phyloP scores from a whole-genome alignment of 2,113 vertebrate species.

The Crotalus tigris region DNA sequence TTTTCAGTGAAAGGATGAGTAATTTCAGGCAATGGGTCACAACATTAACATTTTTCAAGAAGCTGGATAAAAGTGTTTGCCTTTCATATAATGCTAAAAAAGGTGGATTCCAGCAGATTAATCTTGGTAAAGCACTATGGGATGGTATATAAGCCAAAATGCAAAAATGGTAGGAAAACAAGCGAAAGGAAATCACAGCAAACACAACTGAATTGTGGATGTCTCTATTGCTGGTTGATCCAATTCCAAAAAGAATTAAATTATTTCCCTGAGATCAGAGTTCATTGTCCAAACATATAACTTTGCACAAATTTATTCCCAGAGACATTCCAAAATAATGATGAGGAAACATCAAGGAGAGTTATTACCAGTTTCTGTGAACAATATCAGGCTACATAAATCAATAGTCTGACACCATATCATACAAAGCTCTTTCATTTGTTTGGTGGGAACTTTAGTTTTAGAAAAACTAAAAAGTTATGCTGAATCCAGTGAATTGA shows the following conservation, averaged over 20 bases:
- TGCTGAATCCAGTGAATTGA: not conserved
- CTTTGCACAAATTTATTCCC: not conserved
- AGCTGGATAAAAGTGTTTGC: constrained; percentile 31
- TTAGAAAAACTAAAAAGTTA: not conserved
- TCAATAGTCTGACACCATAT: not conserved
- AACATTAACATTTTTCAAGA: constrained; percentile 64
- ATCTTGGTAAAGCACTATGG: not conserved
- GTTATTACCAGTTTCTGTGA: not conserved
- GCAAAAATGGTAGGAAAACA: not conserved
- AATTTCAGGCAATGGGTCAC: constrained; percentile 69
- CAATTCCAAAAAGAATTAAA: not conserved
- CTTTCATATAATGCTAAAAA: not conserved
- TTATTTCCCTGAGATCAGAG: not conserved
- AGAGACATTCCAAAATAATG: not conserved
- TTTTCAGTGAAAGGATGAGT: constrained; percentile 77
- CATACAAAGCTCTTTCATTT: not conserved
- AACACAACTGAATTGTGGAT: not conserved
- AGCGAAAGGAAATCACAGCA: not conserved
- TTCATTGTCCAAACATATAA: not conserved
- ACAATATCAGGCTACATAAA: not conserved
- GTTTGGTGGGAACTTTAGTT: not conserved
- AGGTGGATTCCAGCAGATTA: not conserved
- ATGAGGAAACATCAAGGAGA: not conserved
- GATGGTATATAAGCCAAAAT: not conserved
- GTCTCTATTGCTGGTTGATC: not conserved